Conservation (phyloP, 2,888 invertebrate species). For the Lochmaea capreae region DNA sequence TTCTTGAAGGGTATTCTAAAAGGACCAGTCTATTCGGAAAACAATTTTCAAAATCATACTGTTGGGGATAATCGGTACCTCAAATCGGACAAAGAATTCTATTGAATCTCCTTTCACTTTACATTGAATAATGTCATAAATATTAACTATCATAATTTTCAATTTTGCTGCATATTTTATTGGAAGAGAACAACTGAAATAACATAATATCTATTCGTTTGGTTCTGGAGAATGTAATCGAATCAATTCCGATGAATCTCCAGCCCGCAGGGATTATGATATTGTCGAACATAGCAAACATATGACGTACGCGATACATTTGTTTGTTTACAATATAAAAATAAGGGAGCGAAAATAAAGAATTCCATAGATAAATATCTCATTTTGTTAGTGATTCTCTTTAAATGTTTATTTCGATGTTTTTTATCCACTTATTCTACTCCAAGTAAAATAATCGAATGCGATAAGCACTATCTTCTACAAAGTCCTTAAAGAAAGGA, state of each 20-base stretch:
- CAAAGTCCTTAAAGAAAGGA: too few species aligned
- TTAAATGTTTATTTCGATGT: not conserved
- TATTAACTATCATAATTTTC: not conserved
- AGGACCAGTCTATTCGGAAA: too few species aligned
- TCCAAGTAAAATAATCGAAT: too few species aligned
- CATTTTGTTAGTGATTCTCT: not conserved
- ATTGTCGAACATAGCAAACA: conserved; percentile 3
- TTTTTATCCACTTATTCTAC: too few species aligned
- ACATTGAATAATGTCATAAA: too few species aligned
- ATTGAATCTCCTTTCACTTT: too few species aligned
- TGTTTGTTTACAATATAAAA: conserved; percentile 11
- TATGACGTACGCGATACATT: conserved; percentile 11
- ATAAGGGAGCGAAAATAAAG: not conserved
- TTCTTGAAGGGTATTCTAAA: too few species aligned
- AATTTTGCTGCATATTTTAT: not conserved
- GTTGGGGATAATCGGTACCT: too few species aligned
- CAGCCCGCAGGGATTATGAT: conserved; percentile 17
- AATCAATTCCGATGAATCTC: conserved; percentile 20
- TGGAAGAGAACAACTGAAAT: not conserved
- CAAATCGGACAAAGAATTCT: too few species aligned
- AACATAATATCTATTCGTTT: too few species aligned
- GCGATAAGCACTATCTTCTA: too few species aligned
- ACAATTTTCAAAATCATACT: too few species aligned
- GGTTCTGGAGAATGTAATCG: conserved; percentile 15
- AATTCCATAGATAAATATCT: not conserved